Percentiles rank a stretch among this genome's conserved stretches.
These are phyloP conservation scores for Mastomys coucha DNA, from an alignment of 2,113 vertebrate species.

Conservation along the genomic window DNA sequence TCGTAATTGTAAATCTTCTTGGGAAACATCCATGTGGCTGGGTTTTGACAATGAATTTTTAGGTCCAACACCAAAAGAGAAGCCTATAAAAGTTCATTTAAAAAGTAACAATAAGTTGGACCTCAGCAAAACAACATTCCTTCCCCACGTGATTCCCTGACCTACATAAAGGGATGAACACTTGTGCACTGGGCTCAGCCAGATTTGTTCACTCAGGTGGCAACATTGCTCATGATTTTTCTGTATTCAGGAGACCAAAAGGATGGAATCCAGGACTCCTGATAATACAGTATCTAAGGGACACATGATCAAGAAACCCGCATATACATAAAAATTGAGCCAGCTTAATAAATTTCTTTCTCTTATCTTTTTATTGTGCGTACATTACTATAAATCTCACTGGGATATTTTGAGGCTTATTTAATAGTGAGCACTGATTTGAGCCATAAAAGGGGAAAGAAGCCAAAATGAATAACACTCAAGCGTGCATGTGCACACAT, in stretches of 20 bases:
- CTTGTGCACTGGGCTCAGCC: neutral
- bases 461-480: constrained; percentile 29
- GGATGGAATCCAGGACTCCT: neutral
- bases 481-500: too few relatives aligned
- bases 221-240: neutral
- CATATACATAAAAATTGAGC: constrained; percentile 39
- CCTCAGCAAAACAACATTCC: neutral
- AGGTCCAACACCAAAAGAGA: neutral
- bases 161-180: neutral
- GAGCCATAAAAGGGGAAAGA: neutral
- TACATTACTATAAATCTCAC: constrained; percentile 41
- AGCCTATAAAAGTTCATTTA: neutral
- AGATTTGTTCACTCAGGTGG: neutral
- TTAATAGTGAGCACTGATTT: constrained; percentile 58
- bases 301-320: neutral
- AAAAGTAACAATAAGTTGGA: neutral
- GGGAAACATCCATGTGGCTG: neutral
- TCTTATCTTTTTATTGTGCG: constrained; percentile 54
- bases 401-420: constrained; percentile 48
- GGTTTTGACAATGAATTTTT: neutral
- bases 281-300: neutral
- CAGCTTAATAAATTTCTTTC: constrained; percentile 49
- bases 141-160: neutral
- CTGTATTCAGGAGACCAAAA: neutral
- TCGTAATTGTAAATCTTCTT: constrained; percentile 10